phyloP scores from a whole-genome alignment of 2,113 vertebrate species.

The Glaucomys volans region DNA sequence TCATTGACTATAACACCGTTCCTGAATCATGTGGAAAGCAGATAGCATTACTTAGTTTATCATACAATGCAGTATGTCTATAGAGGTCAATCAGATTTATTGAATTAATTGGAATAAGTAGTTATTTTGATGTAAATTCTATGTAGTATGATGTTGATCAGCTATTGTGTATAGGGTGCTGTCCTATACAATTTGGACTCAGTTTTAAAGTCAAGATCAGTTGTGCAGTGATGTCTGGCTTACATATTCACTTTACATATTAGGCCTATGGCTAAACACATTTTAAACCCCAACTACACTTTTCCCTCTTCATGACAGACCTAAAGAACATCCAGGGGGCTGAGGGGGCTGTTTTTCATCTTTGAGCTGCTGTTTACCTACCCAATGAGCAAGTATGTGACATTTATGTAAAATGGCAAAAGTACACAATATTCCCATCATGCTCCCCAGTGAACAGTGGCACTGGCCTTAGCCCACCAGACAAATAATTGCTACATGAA shows the following conservation, averaged over 20 bases:
- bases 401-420: conserved; percentile 79
- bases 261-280: not conserved
- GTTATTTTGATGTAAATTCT: not conserved
- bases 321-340: not conserved
- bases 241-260: not conserved
- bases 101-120: not conserved
- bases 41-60: not conserved
- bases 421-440: conserved; percentile 77
- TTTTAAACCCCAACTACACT: not conserved
- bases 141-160: not conserved
- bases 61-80: not conserved
- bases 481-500: conserved; percentile 82
- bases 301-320: not conserved
- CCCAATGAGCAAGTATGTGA: conserved; percentile 63
- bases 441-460: conserved; percentile 77
- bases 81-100: not conserved
- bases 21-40: not conserved
- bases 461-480: conserved; percentile 66
- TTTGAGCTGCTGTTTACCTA: conserved; percentile 61
- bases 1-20: not conserved
- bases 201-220: conserved; percentile 5
- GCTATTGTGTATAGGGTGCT: too few relatives aligned
- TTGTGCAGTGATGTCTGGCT: not conserved
- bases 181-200: not conserved
- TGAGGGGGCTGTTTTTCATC: conserved; percentile 37